These are phyloP conservation scores for Drosophila nikananu DNA, from an alignment of 1,140 invertebrate genomes.

Conservation along the genomic window DNA sequence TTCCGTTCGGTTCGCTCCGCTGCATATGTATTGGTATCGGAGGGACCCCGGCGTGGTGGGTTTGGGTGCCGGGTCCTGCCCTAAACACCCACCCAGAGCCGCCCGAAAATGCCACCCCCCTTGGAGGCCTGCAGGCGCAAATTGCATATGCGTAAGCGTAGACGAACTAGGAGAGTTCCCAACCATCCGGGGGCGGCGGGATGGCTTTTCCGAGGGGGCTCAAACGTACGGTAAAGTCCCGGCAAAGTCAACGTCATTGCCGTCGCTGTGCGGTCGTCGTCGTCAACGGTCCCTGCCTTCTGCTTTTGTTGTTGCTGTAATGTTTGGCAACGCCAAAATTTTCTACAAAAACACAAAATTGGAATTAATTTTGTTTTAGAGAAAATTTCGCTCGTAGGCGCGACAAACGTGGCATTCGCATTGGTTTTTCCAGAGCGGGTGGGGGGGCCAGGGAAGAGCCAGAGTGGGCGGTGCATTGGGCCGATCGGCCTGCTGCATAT, in stretches of 20 bases:
- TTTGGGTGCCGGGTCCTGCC: not conserved
- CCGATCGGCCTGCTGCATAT: slow-evolving; percentile 70
- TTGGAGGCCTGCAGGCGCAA: slow-evolving; percentile 72
- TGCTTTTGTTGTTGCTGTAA: slow-evolving; percentile 55
- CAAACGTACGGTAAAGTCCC: slow-evolving; percentile 32
- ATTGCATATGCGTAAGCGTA: slow-evolving; percentile 73
- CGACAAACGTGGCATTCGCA: slow-evolving; percentile 40
- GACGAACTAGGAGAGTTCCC: slow-evolving; percentile 40
- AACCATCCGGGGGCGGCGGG: not conserved
- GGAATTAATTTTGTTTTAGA: slow-evolving; percentile 84
- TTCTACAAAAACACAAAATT: slow-evolving; percentile 82
- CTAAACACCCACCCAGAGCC: slow-evolving; percentile 1
- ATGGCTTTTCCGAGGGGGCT: slow-evolving; percentile 17
- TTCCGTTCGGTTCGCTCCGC: slow-evolving; percentile 29
- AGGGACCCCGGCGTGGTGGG: slow-evolving; percentile 1
- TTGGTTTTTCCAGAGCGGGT: not conserved
- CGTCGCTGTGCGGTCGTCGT: slow-evolving; percentile 51
- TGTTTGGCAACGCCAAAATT: slow-evolving; percentile 76
- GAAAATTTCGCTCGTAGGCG: slow-evolving; percentile 76
- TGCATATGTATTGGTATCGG: slow-evolving; percentile 48
- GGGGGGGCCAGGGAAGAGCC: not conserved
- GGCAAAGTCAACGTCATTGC: slow-evolving; percentile 73
- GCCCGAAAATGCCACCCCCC: slow-evolving; percentile 27
- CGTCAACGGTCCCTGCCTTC: slow-evolving; percentile 44
- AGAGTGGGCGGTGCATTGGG: slow-evolving; percentile 25